A percentile compares a stretch with the other conserved stretches of the same genome.
Conservation (phyloP, 1,140 invertebrate species). For the Telenomus remus region DNA sequence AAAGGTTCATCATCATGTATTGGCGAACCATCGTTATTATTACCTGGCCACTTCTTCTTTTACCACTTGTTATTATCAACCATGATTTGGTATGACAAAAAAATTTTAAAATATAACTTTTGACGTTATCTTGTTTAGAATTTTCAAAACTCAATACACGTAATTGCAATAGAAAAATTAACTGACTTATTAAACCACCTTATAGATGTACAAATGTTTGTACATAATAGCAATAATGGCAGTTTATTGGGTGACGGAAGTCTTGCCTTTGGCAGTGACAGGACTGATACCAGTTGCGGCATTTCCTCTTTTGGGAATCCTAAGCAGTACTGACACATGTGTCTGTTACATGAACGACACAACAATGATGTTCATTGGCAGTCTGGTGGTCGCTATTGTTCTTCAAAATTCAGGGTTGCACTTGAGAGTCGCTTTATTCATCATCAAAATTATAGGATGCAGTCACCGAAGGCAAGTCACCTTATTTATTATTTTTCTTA, state of each 20-base stretch:
- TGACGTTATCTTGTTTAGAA: too few relatives aligned
- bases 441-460: conserved; percentile 78
- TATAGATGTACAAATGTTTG: conserved; percentile 73
- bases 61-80: conserved; percentile 78
- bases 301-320: conserved; percentile 78
- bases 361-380: conserved; percentile 80
- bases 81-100: conserved; percentile 74
- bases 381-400: conserved; percentile 79
- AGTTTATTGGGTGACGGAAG: conserved; percentile 82
- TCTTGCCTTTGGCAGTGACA: conserved; percentile 79
- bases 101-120: too few relatives aligned
- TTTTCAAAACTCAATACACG: too few relatives aligned
- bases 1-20: conserved; percentile 71
- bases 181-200: neutral
- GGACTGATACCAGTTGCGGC: conserved; percentile 79
- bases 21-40: conserved; percentile 81
- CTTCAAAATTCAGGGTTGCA: conserved; percentile 81
- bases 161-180: neutral
- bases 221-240: conserved; percentile 80
- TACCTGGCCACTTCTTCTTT: conserved; percentile 78
- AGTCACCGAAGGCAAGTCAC: conserved; percentile 70
- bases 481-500: conserved; percentile 7
- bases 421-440: conserved; percentile 79
- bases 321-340: conserved; percentile 76
- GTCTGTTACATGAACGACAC: conserved; percentile 79